Conservation (phyloP, 2,888 invertebrate genomes). For the Hermaeophaga mercurialis region DNA sequence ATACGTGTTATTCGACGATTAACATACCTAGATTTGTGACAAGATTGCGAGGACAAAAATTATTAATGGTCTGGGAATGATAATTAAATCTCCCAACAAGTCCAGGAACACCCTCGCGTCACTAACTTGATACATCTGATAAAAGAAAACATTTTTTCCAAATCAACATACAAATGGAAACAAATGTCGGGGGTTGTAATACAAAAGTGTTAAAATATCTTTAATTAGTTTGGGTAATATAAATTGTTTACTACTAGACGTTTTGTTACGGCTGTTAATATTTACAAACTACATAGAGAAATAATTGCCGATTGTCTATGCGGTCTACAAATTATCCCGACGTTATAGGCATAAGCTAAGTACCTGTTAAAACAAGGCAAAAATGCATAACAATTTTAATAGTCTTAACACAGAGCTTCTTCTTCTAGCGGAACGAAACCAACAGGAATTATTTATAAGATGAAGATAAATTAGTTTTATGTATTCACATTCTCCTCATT, state of each 20-base stretch:
- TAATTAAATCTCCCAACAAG: slow-evolving; percentile 8
- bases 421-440: slow-evolving; percentile 2
- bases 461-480: slow-evolving; percentile 1
- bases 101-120: background rate
- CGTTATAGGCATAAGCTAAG: slow-evolving; percentile 23
- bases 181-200: slow-evolving; percentile 15
- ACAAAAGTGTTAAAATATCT: slow-evolving; percentile 18
- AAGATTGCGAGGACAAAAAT: slow-evolving; percentile 6
- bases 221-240: slow-evolving; percentile 5
- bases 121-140: slow-evolving; percentile 9
- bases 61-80: slow-evolving; percentile 11
- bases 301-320: slow-evolving; percentile 33
- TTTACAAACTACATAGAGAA: slow-evolving; percentile 35
- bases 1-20: background rate
- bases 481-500: slow-evolving; percentile 1
- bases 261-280: slow-evolving; percentile 34
- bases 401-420: slow-evolving; percentile 14
- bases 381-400: slow-evolving; percentile 30
- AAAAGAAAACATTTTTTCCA: slow-evolving; percentile 12
- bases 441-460: background rate
- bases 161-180: slow-evolving; percentile 19
- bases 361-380: slow-evolving; percentile 26
- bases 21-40: slow-evolving; percentile 1
- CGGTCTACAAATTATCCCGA: slow-evolving; percentile 26
- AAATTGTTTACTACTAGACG: slow-evolving; percentile 18